Conservation (phyloP, 2,113 vertebrate species). For the Pongo abelii region DNA sequence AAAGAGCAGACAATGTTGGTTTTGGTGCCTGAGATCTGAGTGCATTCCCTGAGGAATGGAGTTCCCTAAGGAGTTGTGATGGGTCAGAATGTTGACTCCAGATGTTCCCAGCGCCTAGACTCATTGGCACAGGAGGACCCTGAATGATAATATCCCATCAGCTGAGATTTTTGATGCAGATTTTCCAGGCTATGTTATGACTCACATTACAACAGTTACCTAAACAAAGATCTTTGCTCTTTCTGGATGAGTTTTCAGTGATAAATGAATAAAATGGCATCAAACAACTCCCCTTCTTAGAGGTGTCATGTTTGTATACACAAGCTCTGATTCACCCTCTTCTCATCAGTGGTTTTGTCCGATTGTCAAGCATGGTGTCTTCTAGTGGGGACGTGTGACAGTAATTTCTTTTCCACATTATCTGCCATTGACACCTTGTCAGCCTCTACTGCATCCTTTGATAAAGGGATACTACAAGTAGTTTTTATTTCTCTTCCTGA, state of each 20-base stretch:
- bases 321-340: background rate
- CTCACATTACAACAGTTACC: background rate
- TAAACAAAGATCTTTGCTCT: background rate
- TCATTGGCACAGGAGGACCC: rapidly evolving
- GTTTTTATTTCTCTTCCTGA: background rate
- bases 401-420: background rate
- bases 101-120: background rate
- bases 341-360: background rate
- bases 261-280: background rate
- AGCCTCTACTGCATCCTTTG: background rate
- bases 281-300: background rate
- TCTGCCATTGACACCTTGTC: background rate
- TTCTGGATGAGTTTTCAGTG: background rate
- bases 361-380: background rate
- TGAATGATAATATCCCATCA: background rate
- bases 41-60: background rate
- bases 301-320: background rate
- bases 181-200: background rate
- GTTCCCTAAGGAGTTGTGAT: background rate
- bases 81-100: background rate
- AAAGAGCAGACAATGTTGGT: background rate
- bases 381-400: background rate
- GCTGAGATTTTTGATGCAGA: background rate
- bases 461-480: background rate
- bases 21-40: background rate